Evolutionary conservation across 1,140 invertebrate genomes (phyloP), one percentile per base, ranked within the genome.

Genomic region (Medauroidea extradentata): DNA sequence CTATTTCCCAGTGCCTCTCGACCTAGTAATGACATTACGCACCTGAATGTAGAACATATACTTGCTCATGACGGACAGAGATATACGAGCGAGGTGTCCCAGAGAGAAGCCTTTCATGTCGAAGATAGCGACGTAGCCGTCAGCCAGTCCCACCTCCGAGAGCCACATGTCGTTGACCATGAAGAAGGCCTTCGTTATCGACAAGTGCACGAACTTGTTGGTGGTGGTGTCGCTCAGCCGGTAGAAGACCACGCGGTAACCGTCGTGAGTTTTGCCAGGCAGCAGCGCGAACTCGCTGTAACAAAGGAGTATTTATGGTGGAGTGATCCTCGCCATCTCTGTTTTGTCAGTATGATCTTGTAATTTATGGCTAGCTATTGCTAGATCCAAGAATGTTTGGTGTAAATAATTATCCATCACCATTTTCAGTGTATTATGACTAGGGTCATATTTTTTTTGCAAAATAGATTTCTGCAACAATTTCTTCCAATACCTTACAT

Each of bases 41-140:
- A 85, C 83, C 80, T 85, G 84, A 60, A 86, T 85, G 64, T 86
- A 86, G 56, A 76, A 65, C 81, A 86, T 83, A 62, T 84, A 84
- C 8, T 79, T 78, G 62, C 79, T 73, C 2, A 86, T 64, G 29
- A 34, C 29, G 29, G 29, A 34, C 49, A 85, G 60, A 18, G 78
- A 81, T 0, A 84, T 79, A 61, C 81, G 71, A 1, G 83, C 82
- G 21, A 86, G 70, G 69, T 86, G 84, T 0, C 81, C 82, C 11
- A 85, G 69, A 7, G 75, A 75, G 56, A 81, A 78, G 8, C 83
- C 83, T 67, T 83, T 83, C 83, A 86, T 85, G 67, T 85, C 84
- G 63, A 86, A 84, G 50, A 85, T 76, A 23, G 84, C 80, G 27
- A 85, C 75, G 68, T 85, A 85, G 1, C 83, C 84, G 18, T 83